Evolutionary conservation across 2,797 vertebrate genomes (phyloP), one percentile per base, ranked within the genome.

Genomic region (Thamnophis elegans): DNA sequence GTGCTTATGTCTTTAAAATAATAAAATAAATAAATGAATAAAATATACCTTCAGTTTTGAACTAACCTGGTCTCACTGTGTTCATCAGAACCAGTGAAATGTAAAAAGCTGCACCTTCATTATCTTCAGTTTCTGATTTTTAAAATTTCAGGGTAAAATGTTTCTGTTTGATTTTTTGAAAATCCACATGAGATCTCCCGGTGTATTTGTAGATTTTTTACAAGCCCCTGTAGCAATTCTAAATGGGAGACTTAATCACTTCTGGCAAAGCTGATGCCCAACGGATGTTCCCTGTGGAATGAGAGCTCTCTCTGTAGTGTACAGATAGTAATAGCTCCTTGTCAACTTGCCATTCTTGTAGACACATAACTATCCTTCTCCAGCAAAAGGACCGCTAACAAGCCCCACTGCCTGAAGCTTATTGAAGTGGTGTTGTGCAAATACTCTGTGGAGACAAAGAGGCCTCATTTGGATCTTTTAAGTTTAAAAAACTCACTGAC

Each of bases 351-450:
- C 92, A 78, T 92, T 94, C 78, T 0, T 13, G 2, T 6, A 25
- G 56, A 59, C 73, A 90, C 2, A 3, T 47, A 89, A 36, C 90
- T 87, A 88, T 89, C 89, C 60, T 94, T 92, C 59, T 42, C 78
- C 1, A 58, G 36, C 53, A 7, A 87, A 62, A 89, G 85, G 91
- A 55, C 60, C 55, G 60, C 90, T 95, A 93, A 95, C 93, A 89
- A 96, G 95, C 93, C 85, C 56, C 65, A 14, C 54, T 56, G 0
- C 65, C 0, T 5, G 68, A 1, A 13, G 92, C 78, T 85, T 85
- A 85, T 60, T 0, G 42, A 73, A 90, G 13, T 11, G 25, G 88
- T 91, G 94, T 85, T 89, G 2, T 4, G 88, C 56, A 0, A 0
- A 55, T 91, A 56, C 32, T 85, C 90, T 42, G 78, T 32, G 88